These are phyloP conservation scores for Mesocricetus auratus DNA, from an alignment of 2,113 vertebrate species.

Conservation along the genomic window DNA sequence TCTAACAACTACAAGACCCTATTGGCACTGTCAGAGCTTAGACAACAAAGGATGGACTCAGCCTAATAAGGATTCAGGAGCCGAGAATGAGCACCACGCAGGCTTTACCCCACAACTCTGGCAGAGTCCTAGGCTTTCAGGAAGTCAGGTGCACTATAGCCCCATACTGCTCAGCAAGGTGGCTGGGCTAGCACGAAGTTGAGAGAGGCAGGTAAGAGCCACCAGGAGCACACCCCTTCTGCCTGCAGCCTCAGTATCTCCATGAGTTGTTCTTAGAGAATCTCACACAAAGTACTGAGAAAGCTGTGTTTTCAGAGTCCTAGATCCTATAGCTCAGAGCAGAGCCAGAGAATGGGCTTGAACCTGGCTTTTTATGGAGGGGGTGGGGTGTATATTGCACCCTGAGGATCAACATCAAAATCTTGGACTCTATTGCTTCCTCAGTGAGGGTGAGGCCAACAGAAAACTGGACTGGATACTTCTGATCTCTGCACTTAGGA, in stretches of 20 bases:
- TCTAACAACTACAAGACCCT: no score
- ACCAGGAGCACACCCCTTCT: neutral
- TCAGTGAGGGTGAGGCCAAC: neutral
- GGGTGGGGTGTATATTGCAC: accelerated
- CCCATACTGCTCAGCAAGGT: neutral
- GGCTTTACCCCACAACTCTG: no score
- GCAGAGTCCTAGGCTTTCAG: neutral
- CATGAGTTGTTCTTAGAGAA: accelerated
- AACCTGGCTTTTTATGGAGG: neutral
- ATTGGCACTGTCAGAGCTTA: neutral
- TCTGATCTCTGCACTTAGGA: neutral
- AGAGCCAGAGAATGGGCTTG: neutral
- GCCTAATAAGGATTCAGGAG: neutral
- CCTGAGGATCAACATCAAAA: accelerated
- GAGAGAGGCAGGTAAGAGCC: neutral
- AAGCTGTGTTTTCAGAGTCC: neutral
- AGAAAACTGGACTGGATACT: no score
- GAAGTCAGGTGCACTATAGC: neutral
- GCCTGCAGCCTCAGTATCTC: neutral
- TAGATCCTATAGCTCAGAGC: neutral
- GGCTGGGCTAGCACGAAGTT: neutral
- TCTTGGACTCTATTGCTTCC: neutral
- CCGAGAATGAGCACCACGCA: neutral
- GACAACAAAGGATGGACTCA: neutral
- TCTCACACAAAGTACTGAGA: neutral